phyloP scores from a whole-genome alignment of 2,888 invertebrate genomes.

The Drosophila nr. perissopoda region DNA sequence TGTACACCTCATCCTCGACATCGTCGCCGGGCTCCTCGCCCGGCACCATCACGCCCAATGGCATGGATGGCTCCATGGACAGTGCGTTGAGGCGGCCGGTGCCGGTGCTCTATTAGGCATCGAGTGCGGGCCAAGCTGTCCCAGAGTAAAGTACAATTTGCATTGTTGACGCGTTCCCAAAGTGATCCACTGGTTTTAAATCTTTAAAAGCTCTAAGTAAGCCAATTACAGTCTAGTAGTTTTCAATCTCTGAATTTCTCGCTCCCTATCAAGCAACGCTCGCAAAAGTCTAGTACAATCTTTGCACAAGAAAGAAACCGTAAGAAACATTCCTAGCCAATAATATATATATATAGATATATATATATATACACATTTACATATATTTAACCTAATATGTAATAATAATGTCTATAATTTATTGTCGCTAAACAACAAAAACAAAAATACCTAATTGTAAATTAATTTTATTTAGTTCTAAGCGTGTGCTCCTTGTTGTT shows the following conservation, averaged over 20 bases:
- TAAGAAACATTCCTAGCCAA: constrained; percentile 74
- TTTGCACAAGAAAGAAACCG: constrained; percentile 50
- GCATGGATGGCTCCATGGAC: constrained; percentile 83
- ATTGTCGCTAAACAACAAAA: constrained; percentile 56
- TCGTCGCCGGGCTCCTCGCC: constrained; percentile 85
- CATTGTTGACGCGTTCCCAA: constrained; percentile 74
- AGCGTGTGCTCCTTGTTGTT: constrained; percentile 71
- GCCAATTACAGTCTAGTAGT: constrained; percentile 58
- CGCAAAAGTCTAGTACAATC: constrained; percentile 72
- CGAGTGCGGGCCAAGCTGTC: constrained; percentile 34
- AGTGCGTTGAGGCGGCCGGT: constrained; percentile 84
- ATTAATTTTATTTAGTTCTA: constrained; percentile 76
- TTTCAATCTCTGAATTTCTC: constrained; percentile 28
- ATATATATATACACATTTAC: constrained; percentile 21
- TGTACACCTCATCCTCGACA: constrained; percentile 84
- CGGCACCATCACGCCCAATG: constrained; percentile 83
- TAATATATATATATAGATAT: constrained; percentile 35
- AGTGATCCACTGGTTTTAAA: constrained; percentile 81
- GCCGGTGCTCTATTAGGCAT: constrained; percentile 84
- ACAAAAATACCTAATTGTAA: constrained; percentile 59
- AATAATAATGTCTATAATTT: constrained; percentile 59
- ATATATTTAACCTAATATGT: constrained; percentile 25
- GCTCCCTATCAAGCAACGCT: constrained; percentile 47
- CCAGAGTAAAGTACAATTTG: constrained; percentile 78
- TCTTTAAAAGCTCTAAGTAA: constrained; percentile 76